Conservation (phyloP, 2,888 invertebrate genomes). For the Tetanocera ferruginea region DNA sequence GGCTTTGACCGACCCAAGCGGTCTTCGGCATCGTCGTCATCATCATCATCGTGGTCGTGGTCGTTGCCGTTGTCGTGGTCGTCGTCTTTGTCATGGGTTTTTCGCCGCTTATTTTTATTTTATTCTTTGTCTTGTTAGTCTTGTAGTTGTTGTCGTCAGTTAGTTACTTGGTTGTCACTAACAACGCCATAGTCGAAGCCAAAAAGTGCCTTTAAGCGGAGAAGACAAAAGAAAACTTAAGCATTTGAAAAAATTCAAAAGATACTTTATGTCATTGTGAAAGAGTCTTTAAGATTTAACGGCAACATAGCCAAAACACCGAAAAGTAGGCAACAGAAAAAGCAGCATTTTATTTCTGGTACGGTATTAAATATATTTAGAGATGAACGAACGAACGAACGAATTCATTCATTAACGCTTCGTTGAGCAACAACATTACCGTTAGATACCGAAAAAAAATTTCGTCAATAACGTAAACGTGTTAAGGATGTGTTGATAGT, state of each 20-base stretch:
- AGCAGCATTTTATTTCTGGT: background rate
- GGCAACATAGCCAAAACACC: background rate
- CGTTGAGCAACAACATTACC: slow-evolving; percentile 42
- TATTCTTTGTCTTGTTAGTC: background rate
- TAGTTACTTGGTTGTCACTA: slow-evolving; percentile 12
- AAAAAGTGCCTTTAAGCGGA: background rate
- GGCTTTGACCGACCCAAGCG: slow-evolving; percentile 17
- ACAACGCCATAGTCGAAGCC: slow-evolving; percentile 26
- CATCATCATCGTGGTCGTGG: background rate
- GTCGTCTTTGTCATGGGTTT: slow-evolving; percentile 23
- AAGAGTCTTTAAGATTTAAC: background rate
- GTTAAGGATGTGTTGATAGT: background rate
- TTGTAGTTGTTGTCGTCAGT: slow-evolving; percentile 23
- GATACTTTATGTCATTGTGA: background rate
- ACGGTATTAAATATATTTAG: slow-evolving; percentile 16
- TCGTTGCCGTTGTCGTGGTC: background rate
- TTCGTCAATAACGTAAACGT: slow-evolving; percentile 1
- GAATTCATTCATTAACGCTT: slow-evolving; percentile 37
- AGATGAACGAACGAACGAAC: slow-evolving; percentile 20
- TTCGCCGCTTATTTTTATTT: background rate
- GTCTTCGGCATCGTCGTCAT: background rate
- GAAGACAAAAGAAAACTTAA: background rate
- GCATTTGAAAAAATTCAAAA: background rate
- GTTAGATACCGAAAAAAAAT: slow-evolving; percentile 25
- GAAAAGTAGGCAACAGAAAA: slow-evolving; percentile 6